Evolutionary conservation across 2,113 vertebrate species (phyloP).

Genomic region (Picathartes gymnocephalus): DNA sequence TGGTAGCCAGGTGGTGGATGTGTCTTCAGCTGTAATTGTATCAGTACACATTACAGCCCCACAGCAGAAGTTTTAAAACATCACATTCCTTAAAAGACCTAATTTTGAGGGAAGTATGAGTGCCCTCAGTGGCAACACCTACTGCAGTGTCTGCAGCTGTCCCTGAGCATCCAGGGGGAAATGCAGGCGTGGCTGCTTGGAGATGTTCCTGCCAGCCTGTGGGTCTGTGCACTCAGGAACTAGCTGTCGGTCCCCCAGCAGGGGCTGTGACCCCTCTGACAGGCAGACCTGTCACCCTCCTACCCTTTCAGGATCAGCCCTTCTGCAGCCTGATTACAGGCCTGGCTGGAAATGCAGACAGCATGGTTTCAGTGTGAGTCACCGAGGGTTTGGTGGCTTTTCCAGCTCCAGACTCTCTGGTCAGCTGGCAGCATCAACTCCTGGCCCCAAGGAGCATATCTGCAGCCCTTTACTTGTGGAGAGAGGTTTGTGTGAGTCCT

Average conservation of each 20-base stretch:
- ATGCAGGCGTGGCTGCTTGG: neutral
- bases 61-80: neutral
- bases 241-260: neutral
- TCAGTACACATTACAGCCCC: accelerated
- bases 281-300: neutral
- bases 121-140: neutral
- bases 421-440: neutral
- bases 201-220: neutral
- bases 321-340: neutral
- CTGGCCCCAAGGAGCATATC: neutral
- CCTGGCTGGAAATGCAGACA: neutral
- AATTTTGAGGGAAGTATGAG: neutral
- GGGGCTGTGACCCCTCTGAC: neutral
- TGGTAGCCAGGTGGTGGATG: neutral
- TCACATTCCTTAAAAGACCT: neutral
- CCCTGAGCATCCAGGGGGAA: neutral
- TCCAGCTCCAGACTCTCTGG: neutral
- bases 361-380: slow-evolving; percentile 24
- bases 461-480: neutral
- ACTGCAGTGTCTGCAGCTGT: neutral
- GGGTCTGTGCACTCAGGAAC: accelerated
- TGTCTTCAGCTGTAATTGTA: neutral
- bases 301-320: neutral
- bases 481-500: neutral
- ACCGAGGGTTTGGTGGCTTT: slow-evolving; percentile 9